phyloP scores from a whole-genome alignment of 2,113 vertebrate species.

The Meleagris gallopavo region DNA sequence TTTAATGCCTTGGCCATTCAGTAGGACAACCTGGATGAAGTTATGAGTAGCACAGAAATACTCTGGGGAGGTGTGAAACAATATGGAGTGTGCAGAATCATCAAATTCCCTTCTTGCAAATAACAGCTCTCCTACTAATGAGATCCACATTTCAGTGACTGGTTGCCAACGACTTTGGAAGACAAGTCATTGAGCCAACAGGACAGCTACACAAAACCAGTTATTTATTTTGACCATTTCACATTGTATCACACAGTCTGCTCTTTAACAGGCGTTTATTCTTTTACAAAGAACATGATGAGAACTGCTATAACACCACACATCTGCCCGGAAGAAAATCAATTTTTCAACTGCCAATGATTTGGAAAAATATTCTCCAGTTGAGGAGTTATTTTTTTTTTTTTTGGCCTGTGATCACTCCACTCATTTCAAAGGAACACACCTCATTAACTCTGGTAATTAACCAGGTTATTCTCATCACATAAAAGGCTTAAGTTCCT shows the following conservation, averaged over 20 bases:
- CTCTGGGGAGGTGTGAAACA: background rate
- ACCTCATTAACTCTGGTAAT: constrained; percentile 57
- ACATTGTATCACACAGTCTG: background rate
- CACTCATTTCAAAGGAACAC: background rate
- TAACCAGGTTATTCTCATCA: constrained; percentile 62
- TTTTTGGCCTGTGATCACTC: constrained; percentile 6
- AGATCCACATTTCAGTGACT: background rate
- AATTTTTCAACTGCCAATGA: background rate
- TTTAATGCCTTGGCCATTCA: background rate
- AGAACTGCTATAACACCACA: background rate
- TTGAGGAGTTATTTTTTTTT: background rate
- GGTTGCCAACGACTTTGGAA: background rate
- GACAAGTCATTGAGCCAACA: background rate
- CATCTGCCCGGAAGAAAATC: background rate
- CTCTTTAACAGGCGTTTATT: background rate
- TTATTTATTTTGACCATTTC: background rate
- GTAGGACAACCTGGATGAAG: background rate
- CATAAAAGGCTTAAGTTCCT: constrained; percentile 45
- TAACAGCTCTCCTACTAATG: background rate
- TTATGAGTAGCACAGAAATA: background rate
- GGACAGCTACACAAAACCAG: background rate
- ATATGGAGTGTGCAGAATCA: background rate
- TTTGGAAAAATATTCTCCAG: constrained; percentile 26
- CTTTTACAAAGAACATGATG: background rate
- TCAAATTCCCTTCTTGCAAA: background rate